Conservation (phyloP, 2,888 invertebrate species). For the Boloria selene region DNA sequence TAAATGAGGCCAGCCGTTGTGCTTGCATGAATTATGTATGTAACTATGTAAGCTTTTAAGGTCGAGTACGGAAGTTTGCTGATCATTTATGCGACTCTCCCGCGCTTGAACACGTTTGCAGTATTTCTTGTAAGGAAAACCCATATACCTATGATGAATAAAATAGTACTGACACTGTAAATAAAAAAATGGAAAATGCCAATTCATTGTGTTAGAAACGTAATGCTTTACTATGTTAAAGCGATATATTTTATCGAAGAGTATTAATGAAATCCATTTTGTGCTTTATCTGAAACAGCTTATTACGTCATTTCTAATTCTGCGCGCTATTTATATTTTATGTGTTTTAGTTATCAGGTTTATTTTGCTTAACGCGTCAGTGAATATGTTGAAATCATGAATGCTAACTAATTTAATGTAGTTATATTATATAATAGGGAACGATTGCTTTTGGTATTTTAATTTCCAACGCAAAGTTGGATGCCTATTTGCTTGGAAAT, state of each 20-base stretch:
- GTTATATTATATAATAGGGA: conserved; percentile 8
- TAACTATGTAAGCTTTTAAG: conserved; percentile 61
- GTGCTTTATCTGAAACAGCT: not conserved
- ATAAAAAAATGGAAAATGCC: too few relatives aligned
- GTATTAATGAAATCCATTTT: not conserved
- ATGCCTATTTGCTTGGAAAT: not conserved
- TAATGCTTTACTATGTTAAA: too few relatives aligned
- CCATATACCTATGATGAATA: conserved; percentile 1
- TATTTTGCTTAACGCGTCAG: conserved; percentile 16
- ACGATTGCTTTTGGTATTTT: conserved; percentile 12
- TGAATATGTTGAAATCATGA: conserved; percentile 17
- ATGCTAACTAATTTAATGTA: conserved; percentile 19
- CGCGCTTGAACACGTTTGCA: conserved; percentile 57
- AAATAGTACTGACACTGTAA: not conserved
- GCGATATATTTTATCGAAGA: not conserved
- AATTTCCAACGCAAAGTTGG: not conserved
- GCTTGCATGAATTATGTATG: conserved; percentile 57
- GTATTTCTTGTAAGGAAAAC: conserved; percentile 29
- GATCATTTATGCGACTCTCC: conserved; percentile 55
- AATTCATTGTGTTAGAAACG: too few relatives aligned
- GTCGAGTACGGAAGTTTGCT: conserved; percentile 57
- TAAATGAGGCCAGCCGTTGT: conserved; percentile 53
- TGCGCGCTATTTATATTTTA: not conserved
- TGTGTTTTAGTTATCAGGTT: conserved; percentile 9
- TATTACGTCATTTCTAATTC: not conserved